phyloP scores from a whole-genome alignment of 2,113 vertebrate genomes.

The Tachuris rubrigastra region DNA sequence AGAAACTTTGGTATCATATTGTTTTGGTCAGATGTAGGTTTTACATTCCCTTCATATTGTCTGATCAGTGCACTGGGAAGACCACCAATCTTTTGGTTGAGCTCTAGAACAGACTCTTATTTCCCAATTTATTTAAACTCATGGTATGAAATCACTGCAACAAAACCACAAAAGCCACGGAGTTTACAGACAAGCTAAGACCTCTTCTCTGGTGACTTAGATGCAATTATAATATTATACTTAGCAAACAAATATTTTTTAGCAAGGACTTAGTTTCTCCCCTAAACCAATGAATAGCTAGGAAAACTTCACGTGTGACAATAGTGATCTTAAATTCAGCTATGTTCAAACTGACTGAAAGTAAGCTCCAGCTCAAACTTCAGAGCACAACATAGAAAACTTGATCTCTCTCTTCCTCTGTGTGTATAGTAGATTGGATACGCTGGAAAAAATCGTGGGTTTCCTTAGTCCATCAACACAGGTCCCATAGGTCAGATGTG shows the following conservation, averaged over 20 bases:
- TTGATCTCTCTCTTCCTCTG: neutral
- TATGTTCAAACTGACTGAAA: neutral
- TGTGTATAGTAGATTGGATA: neutral
- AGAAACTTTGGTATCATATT: neutral
- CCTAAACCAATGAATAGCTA: neutral
- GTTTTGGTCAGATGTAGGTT: neutral
- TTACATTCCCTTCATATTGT: neutral
- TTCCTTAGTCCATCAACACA: neutral
- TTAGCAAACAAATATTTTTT: neutral
- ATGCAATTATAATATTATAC: neutral
- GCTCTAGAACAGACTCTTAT: neutral
- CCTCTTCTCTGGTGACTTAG: neutral
- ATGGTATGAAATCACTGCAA: neutral
- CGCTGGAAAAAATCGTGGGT: neutral
- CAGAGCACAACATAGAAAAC: neutral
- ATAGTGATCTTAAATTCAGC: neutral
- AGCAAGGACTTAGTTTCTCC: neutral
- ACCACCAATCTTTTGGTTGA: conserved; percentile 19
- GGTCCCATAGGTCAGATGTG: neutral
- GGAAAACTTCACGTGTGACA: neutral
- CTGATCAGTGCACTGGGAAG: neutral
- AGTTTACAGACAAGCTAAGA: neutral
- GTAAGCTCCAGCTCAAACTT: neutral
- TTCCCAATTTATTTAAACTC: conserved; percentile 10
- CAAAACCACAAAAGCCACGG: conserved; percentile 18